Evolutionary conservation across 2,113 vertebrate genomes (phyloP).

Genomic region (Geococcyx californianus): DNA sequence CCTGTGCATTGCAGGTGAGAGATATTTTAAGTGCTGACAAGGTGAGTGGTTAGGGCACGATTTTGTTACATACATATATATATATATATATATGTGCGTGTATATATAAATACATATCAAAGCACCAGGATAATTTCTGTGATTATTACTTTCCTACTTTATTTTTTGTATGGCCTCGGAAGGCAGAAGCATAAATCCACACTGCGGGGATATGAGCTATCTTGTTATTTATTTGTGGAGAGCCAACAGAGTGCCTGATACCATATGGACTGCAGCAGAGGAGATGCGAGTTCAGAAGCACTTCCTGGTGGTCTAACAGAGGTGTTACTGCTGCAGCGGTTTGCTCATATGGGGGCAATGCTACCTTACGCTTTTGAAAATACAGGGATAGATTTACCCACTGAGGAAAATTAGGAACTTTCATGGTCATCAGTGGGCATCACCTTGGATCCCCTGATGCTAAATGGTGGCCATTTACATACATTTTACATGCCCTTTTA

Average conservation of each 20-base stretch:
- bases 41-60: constrained; percentile 47
- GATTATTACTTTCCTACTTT: constrained; percentile 2
- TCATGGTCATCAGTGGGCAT: not conserved
- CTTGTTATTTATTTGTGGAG: constrained; percentile 1
- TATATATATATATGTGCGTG: rapidly evolving
- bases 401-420: not conserved
- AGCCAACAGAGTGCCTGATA: not conserved
- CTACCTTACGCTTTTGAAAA: not conserved
- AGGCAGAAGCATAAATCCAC: constrained; percentile 1
- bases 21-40: constrained; percentile 60
- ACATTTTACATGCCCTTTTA: not conserved
- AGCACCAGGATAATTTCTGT: not conserved
- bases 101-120: not conserved
- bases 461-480: not conserved
- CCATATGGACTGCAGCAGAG: not conserved
- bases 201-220: not conserved
- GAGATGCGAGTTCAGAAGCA: not conserved
- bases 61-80: not conserved
- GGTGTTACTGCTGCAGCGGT: not conserved
- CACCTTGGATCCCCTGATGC: not conserved
- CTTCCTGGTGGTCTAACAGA: not conserved
- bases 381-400: not conserved
- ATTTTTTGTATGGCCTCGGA: not conserved
- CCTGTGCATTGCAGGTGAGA: not conserved
- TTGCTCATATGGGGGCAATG: not conserved